These are phyloP conservation scores for Chrysolina oricalcia DNA, from an alignment of 2,888 invertebrate genomes.

Conservation along the genomic window DNA sequence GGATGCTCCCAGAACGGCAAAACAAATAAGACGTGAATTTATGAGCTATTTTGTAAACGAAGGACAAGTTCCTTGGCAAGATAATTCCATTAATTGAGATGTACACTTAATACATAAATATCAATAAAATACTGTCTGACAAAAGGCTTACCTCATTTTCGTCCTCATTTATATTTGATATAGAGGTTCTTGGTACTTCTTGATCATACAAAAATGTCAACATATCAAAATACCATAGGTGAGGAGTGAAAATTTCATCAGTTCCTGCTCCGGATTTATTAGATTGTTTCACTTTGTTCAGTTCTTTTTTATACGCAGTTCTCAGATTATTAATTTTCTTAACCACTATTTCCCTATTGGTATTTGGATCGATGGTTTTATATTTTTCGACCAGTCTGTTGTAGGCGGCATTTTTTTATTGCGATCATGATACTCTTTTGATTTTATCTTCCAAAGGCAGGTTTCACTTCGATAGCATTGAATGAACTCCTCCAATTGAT, in stretches of 20 bases:
- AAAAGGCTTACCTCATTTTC: too few species aligned
- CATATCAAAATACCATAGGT: slow-evolving; percentile 31
- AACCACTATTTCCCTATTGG: slow-evolving; percentile 12
- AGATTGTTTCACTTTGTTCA: slow-evolving; percentile 7
- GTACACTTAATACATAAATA: too few species aligned
- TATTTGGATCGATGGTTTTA: background rate
- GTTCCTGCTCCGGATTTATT: slow-evolving; percentile 7
- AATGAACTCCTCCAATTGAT: too few species aligned
- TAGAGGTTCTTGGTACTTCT: slow-evolving; percentile 16
- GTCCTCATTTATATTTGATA: too few species aligned
- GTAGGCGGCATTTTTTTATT: slow-evolving; percentile 21
- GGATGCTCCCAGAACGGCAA: too few species aligned
- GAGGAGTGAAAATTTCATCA: slow-evolving; percentile 7
- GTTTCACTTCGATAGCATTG: too few species aligned
- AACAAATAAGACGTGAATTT: background rate
- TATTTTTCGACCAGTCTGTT: slow-evolving; percentile 6
- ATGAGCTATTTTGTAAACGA: background rate
- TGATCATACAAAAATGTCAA: slow-evolving; percentile 32
- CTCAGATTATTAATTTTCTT: background rate
- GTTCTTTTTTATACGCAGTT: background rate
- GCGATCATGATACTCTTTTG: slow-evolving; percentile 12
- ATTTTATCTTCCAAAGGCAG: too few species aligned
- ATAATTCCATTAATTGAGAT: too few species aligned
- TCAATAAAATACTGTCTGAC: too few species aligned
- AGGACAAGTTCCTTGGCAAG: too few species aligned